Conservation (phyloP, 2,113 vertebrate species). For the Sinocyclocheilus anophthalmus region DNA sequence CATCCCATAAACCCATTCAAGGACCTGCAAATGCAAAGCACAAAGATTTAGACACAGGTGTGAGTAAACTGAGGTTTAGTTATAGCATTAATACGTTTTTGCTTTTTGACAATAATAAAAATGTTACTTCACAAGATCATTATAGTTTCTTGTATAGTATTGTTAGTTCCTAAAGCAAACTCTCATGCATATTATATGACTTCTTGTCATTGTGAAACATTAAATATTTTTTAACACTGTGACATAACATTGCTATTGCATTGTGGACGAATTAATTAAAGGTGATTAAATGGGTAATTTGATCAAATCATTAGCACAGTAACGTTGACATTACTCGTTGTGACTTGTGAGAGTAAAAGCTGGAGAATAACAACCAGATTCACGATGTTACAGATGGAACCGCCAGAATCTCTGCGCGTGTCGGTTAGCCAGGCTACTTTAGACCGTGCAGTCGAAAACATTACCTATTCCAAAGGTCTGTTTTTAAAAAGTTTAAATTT, state of each 20-base stretch:
- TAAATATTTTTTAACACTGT: neutral
- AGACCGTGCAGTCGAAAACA: neutral
- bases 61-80: too few relatives aligned
- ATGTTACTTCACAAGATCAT: neutral
- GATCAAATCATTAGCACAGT: slow-evolving; percentile 72
- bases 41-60: neutral
- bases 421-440: neutral
- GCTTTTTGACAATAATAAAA: neutral
- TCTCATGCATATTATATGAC: neutral
- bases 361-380: neutral
- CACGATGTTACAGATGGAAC: neutral
- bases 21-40: slow-evolving; percentile 70
- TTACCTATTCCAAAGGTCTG: neutral
- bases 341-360: neutral
- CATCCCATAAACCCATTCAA: slow-evolving; percentile 84
- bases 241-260: too few relatives aligned
- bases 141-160: neutral
- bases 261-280: neutral
- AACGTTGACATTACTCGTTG: slow-evolving; percentile 47
- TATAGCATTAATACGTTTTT: neutral
- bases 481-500: neutral
- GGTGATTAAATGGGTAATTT: neutral
- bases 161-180: neutral
- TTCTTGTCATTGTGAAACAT: neutral
- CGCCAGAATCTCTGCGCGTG: neutral